Conservation (phyloP, 1,140 invertebrate species). For the Monochamus saltuarius region DNA sequence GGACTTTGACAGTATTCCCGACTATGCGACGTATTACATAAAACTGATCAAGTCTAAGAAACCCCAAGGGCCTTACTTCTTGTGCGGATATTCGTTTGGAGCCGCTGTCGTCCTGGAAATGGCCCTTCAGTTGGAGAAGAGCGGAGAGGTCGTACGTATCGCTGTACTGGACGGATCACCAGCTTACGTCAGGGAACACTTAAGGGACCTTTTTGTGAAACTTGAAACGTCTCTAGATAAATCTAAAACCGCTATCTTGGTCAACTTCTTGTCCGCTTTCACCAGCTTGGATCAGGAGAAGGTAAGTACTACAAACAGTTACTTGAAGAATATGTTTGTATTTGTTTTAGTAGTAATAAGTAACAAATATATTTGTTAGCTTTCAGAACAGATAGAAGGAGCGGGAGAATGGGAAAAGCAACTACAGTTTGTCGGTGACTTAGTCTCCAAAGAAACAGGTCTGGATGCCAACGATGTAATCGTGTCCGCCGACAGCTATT, state of each 20-base stretch:
- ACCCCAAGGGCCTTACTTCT: conserved; percentile 17
- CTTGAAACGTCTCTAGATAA: not conserved
- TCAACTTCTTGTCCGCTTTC: conserved; percentile 7
- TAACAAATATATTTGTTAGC: too few relatives aligned
- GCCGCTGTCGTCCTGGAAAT: conserved; percentile 15
- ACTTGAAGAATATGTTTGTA: too few relatives aligned
- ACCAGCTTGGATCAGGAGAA: conserved; percentile 11
- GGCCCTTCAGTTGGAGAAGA: conserved; percentile 20
- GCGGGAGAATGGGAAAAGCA: not conserved
- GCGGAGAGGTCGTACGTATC: conserved; percentile 14
- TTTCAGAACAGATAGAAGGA: too few relatives aligned
- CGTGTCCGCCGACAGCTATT: conserved; percentile 2
- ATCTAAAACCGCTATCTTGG: conserved; percentile 11
- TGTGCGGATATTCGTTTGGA: conserved; percentile 29
- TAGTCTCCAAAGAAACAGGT: conserved; percentile 6
- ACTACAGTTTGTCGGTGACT: conserved; percentile 6
- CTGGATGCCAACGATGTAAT: conserved; percentile 2
- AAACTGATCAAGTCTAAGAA: conserved; percentile 12
- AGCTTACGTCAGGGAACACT: conserved; percentile 1
- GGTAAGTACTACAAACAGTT: conserved; percentile 7
- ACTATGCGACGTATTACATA: conserved; percentile 10
- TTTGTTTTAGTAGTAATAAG: too few relatives aligned
- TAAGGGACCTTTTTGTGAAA: not conserved
- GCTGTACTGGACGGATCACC: conserved; percentile 25
- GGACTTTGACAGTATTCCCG: conserved; percentile 1